These are phyloP conservation scores for Sycophila sp. DNA, from an alignment of 1,140 invertebrate genomes.

Conservation along the genomic window DNA sequence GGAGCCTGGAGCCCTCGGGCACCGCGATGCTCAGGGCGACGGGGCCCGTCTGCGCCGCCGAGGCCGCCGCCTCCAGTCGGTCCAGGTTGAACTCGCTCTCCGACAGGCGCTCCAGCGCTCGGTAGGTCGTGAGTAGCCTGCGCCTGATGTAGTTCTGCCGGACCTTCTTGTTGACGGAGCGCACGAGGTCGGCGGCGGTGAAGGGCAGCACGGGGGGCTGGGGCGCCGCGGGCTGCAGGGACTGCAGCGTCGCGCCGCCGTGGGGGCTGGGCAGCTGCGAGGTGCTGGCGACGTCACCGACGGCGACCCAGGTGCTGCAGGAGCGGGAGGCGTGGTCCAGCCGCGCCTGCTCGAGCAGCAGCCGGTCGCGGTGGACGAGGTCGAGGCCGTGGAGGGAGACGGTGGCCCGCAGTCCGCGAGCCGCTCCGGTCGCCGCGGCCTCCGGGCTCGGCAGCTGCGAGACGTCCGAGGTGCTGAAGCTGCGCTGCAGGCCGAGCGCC, in stretches of 20 bases:
- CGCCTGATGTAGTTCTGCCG: constrained; percentile 61
- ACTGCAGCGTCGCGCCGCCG: constrained; percentile 67
- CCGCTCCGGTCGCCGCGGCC: constrained; percentile 23
- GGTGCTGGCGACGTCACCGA: constrained; percentile 76
- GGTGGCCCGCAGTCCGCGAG: constrained; percentile 63
- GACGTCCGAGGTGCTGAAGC: constrained; percentile 84
- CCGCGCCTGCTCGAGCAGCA: constrained; percentile 69
- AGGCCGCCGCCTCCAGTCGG: constrained; percentile 72
- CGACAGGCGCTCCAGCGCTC: constrained; percentile 81
- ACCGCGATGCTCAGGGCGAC: constrained; percentile 68
- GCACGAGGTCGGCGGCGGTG: constrained; percentile 78
- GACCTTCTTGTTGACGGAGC: constrained; percentile 86
- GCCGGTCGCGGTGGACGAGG: constrained; percentile 70
- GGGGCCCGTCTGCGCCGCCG: constrained; percentile 60
- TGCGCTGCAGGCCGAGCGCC: constrained; percentile 81
- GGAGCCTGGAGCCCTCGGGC: constrained; percentile 62
- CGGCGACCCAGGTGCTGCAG: constrained; percentile 88
- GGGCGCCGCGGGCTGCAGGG: constrained; percentile 23
- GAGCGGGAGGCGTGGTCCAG: constrained; percentile 80
- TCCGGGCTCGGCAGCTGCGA: constrained; percentile 68
- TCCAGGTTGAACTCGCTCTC: constrained; percentile 86
- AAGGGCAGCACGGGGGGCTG: constrained; percentile 61
- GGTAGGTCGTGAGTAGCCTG: constrained; percentile 81
- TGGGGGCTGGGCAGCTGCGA: constrained; percentile 80
- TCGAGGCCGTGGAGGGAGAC: constrained; percentile 76